Evolutionary conservation across 2,888 invertebrate species (phyloP).

Genomic region (Standfussiana lucernea): DNA sequence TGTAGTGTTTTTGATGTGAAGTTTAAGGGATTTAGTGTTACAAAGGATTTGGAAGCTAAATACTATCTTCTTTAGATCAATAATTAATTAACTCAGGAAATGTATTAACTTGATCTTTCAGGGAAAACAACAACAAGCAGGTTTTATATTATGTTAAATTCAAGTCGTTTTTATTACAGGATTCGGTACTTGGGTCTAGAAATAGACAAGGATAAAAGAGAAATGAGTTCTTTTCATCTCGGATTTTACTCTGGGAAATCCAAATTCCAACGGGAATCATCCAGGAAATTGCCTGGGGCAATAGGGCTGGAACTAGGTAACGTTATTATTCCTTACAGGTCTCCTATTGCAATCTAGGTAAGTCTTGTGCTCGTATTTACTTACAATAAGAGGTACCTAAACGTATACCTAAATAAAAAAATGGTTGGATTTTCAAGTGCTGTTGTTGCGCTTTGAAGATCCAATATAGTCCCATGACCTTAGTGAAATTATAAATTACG

Average conservation of each 20-base stretch:
- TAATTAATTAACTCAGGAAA: constrained; percentile 8
- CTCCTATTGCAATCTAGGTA: not conserved
- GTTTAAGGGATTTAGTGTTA: not conserved
- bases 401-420: not conserved
- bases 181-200: not conserved
- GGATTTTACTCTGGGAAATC: constrained; percentile 29
- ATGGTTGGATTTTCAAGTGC: not conserved
- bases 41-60: not conserved
- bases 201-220: constrained; percentile 24
- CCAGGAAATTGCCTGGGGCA: constrained; percentile 40
- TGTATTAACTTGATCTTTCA: not conserved
- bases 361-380: too few species aligned
- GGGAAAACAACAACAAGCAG: not conserved
- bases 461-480: not conserved
- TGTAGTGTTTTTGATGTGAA: constrained; percentile 14
- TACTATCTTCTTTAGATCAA: not conserved
- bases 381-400: not conserved
- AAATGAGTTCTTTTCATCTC: constrained; percentile 27
- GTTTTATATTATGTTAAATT: not conserved
- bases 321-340: constrained; percentile 11
- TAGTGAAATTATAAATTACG: not conserved
- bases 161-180: not conserved
- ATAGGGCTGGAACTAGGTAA: constrained; percentile 19
- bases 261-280: constrained; percentile 27
- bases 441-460: not conserved